A percentile compares a stretch with the other conserved stretches of the same genome.
Conservation (phyloP, 2,888 invertebrate genomes). For the Deilephila porcellus region DNA sequence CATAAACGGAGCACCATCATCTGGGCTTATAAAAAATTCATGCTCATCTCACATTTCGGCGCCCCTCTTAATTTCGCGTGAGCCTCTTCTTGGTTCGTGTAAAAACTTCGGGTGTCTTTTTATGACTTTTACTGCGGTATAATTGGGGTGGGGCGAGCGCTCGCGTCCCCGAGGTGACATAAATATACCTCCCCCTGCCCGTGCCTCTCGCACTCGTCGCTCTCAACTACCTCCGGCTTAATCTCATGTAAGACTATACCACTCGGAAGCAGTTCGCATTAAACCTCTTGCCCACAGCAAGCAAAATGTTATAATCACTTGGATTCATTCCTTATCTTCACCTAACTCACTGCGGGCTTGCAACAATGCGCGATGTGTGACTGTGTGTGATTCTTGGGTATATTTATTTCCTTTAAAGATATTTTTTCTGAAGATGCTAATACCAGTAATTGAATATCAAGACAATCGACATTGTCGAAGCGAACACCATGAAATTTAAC, state of each 20-base stretch:
- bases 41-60: conserved; percentile 85
- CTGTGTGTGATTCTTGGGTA: too few species aligned
- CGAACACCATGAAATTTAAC: too few species aligned
- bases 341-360: too few species aligned
- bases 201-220: conserved; percentile 58
- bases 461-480: too few species aligned
- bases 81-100: conserved; percentile 83
- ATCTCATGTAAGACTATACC: conserved; percentile 81
- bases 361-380: too few species aligned
- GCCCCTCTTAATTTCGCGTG: conserved; percentile 85
- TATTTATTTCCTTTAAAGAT: too few species aligned
- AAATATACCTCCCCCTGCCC: conserved; percentile 75
- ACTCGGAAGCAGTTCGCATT: conserved; percentile 68
- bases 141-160: conserved; percentile 83
- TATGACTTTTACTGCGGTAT: conserved; percentile 86
- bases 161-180: conserved; percentile 84
- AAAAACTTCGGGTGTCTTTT: conserved; percentile 85
- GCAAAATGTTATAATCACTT: conserved; percentile 55
- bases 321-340: too few species aligned
- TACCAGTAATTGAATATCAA: too few species aligned
- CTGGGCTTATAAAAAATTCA: conserved; percentile 85
- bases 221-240: conserved; percentile 75
- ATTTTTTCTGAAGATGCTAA: too few species aligned
- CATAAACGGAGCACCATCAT: conserved; percentile 84
- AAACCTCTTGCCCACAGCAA: conserved; percentile 64